Conservation (phyloP, 2,113 vertebrate genomes). For the Spea multiplicata region DNA sequence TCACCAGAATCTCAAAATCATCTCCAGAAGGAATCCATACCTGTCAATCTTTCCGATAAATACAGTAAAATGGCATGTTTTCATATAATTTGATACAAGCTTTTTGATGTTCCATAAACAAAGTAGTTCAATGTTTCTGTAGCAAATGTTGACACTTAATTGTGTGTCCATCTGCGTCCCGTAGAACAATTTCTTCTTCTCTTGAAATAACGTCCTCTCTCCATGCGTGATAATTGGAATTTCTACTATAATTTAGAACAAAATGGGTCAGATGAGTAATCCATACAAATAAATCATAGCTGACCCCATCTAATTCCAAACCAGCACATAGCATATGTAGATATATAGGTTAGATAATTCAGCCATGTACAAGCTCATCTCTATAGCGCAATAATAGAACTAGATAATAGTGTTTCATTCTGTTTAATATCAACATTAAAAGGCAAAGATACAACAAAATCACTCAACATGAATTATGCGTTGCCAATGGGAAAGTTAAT, state of each 20-base stretch:
- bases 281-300: constrained; percentile 33
- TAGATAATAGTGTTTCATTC: neutral
- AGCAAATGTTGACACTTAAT: constrained; percentile 1
- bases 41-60: no score
- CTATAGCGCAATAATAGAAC: neutral
- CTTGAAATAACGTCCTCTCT: constrained; percentile 13
- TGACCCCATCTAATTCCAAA: constrained; percentile 2
- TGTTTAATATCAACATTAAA: neutral
- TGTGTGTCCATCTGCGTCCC: constrained; percentile 5
- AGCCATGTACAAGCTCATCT: neutral
- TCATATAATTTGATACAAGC: no score
- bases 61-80: no score
- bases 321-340: neutral
- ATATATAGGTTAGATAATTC: neutral
- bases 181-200: constrained; percentile 21
- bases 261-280: constrained; percentile 31
- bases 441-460: neutral
- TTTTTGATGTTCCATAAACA: no score
- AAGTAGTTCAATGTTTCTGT: neutral
- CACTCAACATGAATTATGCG: neutral
- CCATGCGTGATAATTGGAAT: constrained; percentile 28
- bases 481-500: no score
- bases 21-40: no score
- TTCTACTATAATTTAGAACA: constrained; percentile 32
- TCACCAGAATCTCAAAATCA: no score